phyloP scores from a whole-genome alignment of 2,797 vertebrate species.

The Picus viridis region DNA sequence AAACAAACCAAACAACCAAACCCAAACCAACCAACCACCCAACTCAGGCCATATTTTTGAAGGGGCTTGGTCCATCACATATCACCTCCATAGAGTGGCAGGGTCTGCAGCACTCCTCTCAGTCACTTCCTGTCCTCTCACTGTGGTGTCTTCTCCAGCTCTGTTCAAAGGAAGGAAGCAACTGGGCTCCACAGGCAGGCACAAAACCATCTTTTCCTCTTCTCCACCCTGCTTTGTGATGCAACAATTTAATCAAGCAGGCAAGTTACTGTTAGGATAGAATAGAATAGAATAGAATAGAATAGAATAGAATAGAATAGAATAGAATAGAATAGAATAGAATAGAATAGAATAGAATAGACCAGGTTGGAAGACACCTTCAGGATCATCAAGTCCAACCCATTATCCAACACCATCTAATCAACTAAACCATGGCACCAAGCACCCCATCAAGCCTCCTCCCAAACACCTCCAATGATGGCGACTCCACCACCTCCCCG shows the following conservation, averaged over 20 bases:
- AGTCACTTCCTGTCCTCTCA: background rate
- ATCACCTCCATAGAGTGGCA: background rate
- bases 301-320: too few relatives aligned
- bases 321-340: too few relatives aligned
- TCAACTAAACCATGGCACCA: too few relatives aligned
- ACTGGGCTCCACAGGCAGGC: background rate
- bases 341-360: too few relatives aligned
- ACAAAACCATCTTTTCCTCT: background rate
- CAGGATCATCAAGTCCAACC: too few relatives aligned
- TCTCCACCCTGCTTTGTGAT: background rate
- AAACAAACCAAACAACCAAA: too few relatives aligned
- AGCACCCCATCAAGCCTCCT: too few relatives aligned
- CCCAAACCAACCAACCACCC: background rate
- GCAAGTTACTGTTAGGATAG: background rate
- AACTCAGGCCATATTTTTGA: background rate
- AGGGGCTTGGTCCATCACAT: background rate
- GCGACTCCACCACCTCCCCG: too few relatives aligned
- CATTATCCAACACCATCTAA: too few relatives aligned
- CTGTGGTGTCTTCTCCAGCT: background rate
- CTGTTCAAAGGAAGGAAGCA: background rate
- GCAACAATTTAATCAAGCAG: conserved; percentile 6
- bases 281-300: too few relatives aligned
- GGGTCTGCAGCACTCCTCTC: background rate
- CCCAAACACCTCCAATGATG: too few relatives aligned
- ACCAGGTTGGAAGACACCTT: too few relatives aligned